phyloP scores from a whole-genome alignment of 2,797 vertebrate species.

The Chaenodraco wilsoni region DNA sequence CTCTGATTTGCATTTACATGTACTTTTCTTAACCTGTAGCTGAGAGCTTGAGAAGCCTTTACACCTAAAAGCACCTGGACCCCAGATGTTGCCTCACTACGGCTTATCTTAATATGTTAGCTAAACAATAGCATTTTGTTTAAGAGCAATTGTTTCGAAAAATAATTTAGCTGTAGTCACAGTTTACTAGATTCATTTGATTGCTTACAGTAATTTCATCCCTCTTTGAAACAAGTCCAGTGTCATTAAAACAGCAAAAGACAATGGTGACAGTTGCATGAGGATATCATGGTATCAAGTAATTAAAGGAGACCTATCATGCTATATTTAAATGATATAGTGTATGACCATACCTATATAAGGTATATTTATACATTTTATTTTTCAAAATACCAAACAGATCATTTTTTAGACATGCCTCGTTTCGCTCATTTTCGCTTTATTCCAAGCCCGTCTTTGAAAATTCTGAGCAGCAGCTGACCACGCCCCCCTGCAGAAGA shows the following conservation, averaged over 20 bases:
- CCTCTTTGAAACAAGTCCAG: slow-evolving; percentile 35
- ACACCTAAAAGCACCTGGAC: slow-evolving; percentile 11
- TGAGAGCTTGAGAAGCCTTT: slow-evolving; percentile 10
- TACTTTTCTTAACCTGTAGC: slow-evolving; percentile 5
- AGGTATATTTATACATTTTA: no score
- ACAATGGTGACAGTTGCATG: slow-evolving; percentile 27
- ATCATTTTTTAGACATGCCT: no score
- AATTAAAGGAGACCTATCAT: no score
- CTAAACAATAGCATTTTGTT: slow-evolving; percentile 13
- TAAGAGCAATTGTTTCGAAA: slow-evolving; percentile 7
- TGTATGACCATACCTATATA: no score
- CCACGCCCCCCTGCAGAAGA: no score
- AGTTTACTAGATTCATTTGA: slow-evolving; percentile 29
- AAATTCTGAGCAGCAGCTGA: no score
- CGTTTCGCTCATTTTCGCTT: no score
- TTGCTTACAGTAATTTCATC: slow-evolving; percentile 38
- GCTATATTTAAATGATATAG: no score
- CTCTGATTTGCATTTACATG: slow-evolving; percentile 1
- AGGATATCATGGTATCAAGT: slow-evolving; percentile 59
- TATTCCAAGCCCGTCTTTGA: no score
- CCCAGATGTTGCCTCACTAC: not conserved
- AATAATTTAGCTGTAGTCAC: slow-evolving; percentile 15
- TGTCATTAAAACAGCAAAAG: slow-evolving; percentile 49
- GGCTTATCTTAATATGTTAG: not conserved
- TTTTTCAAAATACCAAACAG: no score